Evolutionary conservation across 2,888 invertebrate species (phyloP), one percentile per base, ranked within the genome.

Genomic region (Poecilobothrus nobilitatus): DNA sequence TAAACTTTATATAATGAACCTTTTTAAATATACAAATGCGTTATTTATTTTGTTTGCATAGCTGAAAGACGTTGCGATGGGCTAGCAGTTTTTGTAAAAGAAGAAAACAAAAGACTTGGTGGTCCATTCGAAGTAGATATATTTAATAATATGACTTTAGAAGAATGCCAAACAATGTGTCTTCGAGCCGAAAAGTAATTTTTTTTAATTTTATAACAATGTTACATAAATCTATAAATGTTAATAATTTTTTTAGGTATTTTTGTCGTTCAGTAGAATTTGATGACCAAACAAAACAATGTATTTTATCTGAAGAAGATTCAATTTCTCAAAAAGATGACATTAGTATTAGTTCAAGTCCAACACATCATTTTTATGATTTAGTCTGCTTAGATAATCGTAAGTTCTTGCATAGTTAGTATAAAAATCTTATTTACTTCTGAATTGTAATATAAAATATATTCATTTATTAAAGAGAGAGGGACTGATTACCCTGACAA

Each of bases 221-320:
- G 5, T 65, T 65, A 34, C 9, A 10, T 37, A 37, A 10, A 37
- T 7, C 12, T 1, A 37, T 37, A 37, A 37, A 37, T 8, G 2
- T 37, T 37, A 37, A 37, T 37, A 10, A 37, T 37, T 1, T 37
- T 37, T 37, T 37, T 74, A 89, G 89, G 78, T 89, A 91, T 79
- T 92, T 93, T 76, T 94, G 94, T 77, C 89, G 94, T 41, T 94
- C 94, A 2, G 90, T 95, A 65, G 93, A 94, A 78, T 94, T 91
- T 77, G 94, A 95, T 76, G 92, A 92, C 74, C 90, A 91, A 84
- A 91, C 91, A 4, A 88, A 90, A 68, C 90, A 91, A 75, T 95
- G 95, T 76, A 90, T 92, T n/a, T 84, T 95, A 63, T 94, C 93
- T 0, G 94, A 94, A 81, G 95, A 95, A 82, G 94, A 95, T 78